Percentiles rank a stretch among this genome's conserved stretches.
These are phyloP conservation scores for Tylochromis polylepis DNA, from an alignment of 2,113 vertebrate genomes.

Conservation along the genomic window DNA sequence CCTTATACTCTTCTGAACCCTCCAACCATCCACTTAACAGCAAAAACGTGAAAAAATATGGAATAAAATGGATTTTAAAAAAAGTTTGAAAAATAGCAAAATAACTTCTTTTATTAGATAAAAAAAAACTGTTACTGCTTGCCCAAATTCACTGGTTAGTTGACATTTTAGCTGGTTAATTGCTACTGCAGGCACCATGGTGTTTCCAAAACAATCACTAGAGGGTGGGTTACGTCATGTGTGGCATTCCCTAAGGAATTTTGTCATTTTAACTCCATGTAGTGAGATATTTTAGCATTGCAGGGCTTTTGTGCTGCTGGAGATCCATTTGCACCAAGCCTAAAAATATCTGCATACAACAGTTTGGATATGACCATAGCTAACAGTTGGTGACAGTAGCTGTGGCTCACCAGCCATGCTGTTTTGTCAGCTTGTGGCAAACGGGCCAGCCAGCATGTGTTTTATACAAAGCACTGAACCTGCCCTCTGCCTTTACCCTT, in stretches of 20 bases:
- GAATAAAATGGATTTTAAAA: neutral
- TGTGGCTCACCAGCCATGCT: conserved; percentile 51
- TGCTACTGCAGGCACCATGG: neutral
- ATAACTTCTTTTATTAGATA: neutral
- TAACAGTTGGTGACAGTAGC: conserved; percentile 64
- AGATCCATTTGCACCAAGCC: conserved; percentile 30
- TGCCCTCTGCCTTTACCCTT: neutral
- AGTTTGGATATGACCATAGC: conserved; percentile 42
- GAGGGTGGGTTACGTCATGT: neutral
- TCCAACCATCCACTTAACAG: neutral
- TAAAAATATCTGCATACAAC: conserved; percentile 49
- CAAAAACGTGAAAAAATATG: neutral
- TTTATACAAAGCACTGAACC: conserved; percentile 28
- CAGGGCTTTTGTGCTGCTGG: neutral
- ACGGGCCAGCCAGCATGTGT: conserved; percentile 25
- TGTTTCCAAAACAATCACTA: conserved; percentile 18
- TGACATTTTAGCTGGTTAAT: neutral
- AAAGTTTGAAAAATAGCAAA: neutral
- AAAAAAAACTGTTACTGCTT: neutral
- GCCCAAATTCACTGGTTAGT: neutral
- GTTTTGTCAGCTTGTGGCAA: conserved; percentile 54
- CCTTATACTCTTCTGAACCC: neutral
- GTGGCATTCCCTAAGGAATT: neutral
- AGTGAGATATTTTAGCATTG: neutral
- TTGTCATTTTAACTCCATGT: neutral